phyloP scores from a whole-genome alignment of 1,140 invertebrate genomes.

The Cherax quadricarinatus region DNA sequence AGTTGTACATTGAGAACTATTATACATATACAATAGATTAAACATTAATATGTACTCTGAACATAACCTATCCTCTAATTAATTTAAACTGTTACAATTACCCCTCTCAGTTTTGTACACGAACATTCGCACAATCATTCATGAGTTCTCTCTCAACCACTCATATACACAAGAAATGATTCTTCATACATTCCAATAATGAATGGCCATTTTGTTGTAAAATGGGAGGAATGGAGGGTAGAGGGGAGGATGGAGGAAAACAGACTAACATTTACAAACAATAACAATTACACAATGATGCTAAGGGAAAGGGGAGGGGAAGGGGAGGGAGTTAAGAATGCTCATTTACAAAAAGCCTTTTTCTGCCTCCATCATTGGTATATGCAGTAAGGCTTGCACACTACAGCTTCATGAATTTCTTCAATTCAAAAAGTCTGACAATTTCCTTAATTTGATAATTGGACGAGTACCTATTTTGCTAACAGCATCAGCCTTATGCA shows the following conservation, averaged over 20 bases:
- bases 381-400: constrained; percentile 26
- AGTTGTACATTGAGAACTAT: constrained; percentile 69
- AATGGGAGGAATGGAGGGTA: not conserved
- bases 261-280: not conserved
- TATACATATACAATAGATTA: constrained; percentile 69
- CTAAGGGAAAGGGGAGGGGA: not conserved
- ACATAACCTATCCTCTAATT: constrained; percentile 63
- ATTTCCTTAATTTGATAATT: constrained; percentile 42
- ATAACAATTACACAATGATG: constrained; percentile 8
- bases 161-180: not conserved
- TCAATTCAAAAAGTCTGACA: not conserved
- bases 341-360: constrained; percentile 38
- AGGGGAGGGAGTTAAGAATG: not conserved
- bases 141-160: constrained; percentile 20
- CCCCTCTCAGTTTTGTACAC: constrained; percentile 60
- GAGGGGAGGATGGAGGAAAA: not conserved
- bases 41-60: constrained; percentile 69
- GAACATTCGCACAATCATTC: constrained; percentile 35
- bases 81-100: constrained; percentile 62
- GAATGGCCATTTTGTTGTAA: not conserved
- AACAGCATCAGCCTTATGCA: constrained; percentile 55
- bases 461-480: constrained; percentile 44
- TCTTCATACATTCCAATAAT: not conserved
- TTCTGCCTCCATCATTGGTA: constrained; percentile 1
- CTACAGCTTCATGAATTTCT: not conserved